These are phyloP conservation scores for Aphis gossypii DNA, from an alignment of 1,140 invertebrate species.

Conservation along the genomic window DNA sequence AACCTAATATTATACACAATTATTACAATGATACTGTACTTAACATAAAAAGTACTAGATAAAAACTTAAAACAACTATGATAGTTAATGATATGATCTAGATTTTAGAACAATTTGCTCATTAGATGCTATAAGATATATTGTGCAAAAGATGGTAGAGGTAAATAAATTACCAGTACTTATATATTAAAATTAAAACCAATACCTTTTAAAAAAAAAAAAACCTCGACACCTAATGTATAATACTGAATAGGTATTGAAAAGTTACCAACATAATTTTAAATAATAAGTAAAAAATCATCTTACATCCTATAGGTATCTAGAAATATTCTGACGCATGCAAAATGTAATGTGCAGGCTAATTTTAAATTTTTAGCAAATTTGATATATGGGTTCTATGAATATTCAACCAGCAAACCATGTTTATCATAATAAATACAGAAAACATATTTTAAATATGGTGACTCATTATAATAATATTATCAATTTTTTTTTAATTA, in stretches of 20 bases:
- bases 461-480: not conserved
- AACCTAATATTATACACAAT: not conserved
- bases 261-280: not conserved
- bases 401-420: too few relatives aligned
- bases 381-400: not conserved
- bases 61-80: not conserved
- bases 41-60: not conserved
- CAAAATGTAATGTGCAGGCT: not conserved
- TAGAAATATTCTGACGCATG: not conserved
- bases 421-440: not conserved
- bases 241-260: too few relatives aligned
- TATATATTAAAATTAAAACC: not conserved
- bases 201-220: not conserved
- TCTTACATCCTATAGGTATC: not conserved
- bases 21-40: not conserved
- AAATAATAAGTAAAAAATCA: not conserved
- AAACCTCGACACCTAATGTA: not conserved
- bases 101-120: not conserved
- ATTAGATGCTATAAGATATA: not conserved
- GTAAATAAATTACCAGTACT: not conserved
- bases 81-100: not conserved
- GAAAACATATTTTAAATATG: not conserved
- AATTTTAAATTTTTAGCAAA: not conserved
- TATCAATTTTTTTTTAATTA: constrained; percentile 15
- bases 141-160: not conserved